Conservation (phyloP, 1,140 invertebrate species). For the Oryctes rhinoceros region DNA sequence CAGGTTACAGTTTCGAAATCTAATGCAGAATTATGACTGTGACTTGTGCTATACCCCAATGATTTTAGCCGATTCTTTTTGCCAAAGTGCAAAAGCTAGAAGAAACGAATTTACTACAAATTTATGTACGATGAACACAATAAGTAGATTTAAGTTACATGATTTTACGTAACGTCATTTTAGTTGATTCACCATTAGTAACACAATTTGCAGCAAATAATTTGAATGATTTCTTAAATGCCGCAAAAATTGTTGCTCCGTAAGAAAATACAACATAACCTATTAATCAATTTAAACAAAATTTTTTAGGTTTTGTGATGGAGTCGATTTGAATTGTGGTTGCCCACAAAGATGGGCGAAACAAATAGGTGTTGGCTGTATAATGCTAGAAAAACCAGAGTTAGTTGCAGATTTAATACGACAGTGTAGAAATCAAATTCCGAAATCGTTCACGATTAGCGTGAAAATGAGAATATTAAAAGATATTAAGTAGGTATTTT, state of each 20-base stretch:
- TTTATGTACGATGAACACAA: conserved; percentile 59
- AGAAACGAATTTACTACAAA: conserved; percentile 89
- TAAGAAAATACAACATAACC: conserved; percentile 64
- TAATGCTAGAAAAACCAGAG: conserved; percentile 84
- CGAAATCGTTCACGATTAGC: conserved; percentile 84
- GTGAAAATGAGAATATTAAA: conserved; percentile 88
- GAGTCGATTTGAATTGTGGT: conserved; percentile 96
- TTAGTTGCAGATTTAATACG: conserved; percentile 82
- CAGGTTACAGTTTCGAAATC: conserved; percentile 83
- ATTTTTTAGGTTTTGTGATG: conserved; percentile 76
- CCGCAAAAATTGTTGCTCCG: conserved; percentile 83
- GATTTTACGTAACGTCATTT: conserved; percentile 35
- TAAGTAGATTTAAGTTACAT: neutral
- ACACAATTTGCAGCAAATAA: conserved; percentile 95
- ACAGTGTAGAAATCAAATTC: conserved; percentile 77
- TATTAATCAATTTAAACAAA: neutral
- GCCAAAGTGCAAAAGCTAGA: conserved; percentile 86
- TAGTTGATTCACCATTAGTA: conserved; percentile 83
- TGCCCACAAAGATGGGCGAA: conserved; percentile 97
- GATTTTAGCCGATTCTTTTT: conserved; percentile 94
- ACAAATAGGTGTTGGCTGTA: conserved; percentile 88
- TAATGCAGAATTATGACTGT: conserved; percentile 86
- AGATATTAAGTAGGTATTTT: conserved; percentile 60
- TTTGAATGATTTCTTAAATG: conserved; percentile 82
- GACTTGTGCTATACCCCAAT: conserved; percentile 95